These are phyloP conservation scores for Pammene aurita DNA, from an alignment of 2,888 invertebrate species.

Conservation along the genomic window DNA sequence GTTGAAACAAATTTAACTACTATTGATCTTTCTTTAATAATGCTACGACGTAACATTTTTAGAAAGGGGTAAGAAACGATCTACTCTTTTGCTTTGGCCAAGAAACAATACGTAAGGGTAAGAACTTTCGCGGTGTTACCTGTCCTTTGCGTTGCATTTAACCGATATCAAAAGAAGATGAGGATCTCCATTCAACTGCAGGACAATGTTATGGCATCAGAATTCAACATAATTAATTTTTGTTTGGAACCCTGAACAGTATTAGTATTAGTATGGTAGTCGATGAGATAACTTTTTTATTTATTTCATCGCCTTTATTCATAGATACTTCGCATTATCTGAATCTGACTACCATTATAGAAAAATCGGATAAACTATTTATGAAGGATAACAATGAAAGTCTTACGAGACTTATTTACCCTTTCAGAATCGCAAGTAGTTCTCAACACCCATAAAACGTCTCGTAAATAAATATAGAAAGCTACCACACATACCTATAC, in stretches of 20 bases:
- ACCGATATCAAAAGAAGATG: background rate
- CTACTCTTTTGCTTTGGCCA: background rate
- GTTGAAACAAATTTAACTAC: background rate
- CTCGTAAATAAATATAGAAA: conserved; percentile 41
- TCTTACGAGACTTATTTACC: conserved; percentile 7
- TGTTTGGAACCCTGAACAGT: too few species aligned
- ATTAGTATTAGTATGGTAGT: background rate
- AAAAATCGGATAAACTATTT: background rate
- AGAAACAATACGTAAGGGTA: too few species aligned
- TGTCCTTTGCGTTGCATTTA: too few species aligned
- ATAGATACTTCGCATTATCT: background rate
- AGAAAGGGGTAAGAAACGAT: too few species aligned
- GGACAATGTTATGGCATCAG: too few species aligned
- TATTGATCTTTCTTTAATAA: background rate
- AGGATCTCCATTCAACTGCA: background rate
- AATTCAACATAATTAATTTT: too few species aligned
- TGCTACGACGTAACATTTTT: background rate
- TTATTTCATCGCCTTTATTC: background rate
- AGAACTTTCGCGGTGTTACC: too few species aligned
- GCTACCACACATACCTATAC: conserved; percentile 47
- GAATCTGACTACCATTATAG: background rate
- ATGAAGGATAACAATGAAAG: conserved; percentile 13
- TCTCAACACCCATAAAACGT: conserved; percentile 50
- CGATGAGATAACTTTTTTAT: background rate
- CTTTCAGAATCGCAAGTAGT: conserved; percentile 44